phyloP scores from a whole-genome alignment of 2,888 invertebrate genomes.

The Idaea dimidiata region DNA sequence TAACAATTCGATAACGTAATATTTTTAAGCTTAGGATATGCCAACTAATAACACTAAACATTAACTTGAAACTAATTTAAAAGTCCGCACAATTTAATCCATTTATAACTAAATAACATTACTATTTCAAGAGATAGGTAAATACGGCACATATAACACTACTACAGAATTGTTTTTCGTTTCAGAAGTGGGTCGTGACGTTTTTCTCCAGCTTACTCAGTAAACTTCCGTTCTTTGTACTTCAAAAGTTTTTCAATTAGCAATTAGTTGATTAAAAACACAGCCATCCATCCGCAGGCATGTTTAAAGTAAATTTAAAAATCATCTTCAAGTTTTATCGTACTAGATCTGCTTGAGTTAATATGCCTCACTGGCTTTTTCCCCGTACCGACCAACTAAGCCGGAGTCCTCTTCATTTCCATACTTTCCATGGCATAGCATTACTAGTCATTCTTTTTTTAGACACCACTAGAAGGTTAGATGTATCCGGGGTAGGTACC shows the following conservation, averaged over 20 bases:
- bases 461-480: too few species aligned
- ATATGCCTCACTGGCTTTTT: too few species aligned
- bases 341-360: not conserved
- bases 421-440: too few species aligned
- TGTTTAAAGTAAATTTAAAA: constrained; percentile 9
- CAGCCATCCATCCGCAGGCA: constrained; percentile 41
- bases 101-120: not conserved
- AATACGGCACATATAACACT: not conserved
- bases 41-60: not conserved
- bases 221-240: constrained; percentile 43
- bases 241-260: constrained; percentile 68
- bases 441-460: too few species aligned
- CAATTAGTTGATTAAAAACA: constrained; percentile 63
- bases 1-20: not conserved
- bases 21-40: not conserved
- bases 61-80: not conserved
- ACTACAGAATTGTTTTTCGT: constrained; percentile 42
- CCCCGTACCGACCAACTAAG: too few species aligned
- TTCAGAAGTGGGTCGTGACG: constrained; percentile 48
- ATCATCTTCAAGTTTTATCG: not conserved
- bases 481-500: too few species aligned
- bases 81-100: not conserved
- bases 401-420: too few species aligned
- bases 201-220: constrained; percentile 49
- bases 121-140: not conserved